Base-by-base conservation (phyloP, 1,140 invertebrate genomes). In the Episyrphus balteatus region DNA sequence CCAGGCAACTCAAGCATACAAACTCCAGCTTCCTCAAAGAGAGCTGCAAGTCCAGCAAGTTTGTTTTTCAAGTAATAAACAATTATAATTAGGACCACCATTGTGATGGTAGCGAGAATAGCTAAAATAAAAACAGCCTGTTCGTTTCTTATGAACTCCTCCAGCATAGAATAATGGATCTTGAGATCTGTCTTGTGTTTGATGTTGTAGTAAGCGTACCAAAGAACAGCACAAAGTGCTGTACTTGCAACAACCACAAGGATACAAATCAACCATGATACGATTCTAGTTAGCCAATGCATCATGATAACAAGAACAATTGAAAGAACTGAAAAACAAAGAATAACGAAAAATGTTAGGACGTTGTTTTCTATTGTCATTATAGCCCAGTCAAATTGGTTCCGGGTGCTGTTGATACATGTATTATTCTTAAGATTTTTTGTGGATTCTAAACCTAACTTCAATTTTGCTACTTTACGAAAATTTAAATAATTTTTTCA, bases 11-110 rank as follows among this genome's bases (percentile, higher is more conserved):
- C 80, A 42, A 80, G 78, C 34, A 96, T 73, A 61, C 89, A 93
- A 51, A 83, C 78, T 10, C 87, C 86, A 26, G 91, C 88, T 69
- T 95, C 91, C 57, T 82, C 80, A 58, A 95, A 95, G 13, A 97
- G 68, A 26, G 80, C 76, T 1, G 87, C 79, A 49, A 93, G 74
- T 54, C 92, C 83, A 19, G 77, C 75, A 2, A 94, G 79, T 51
- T 86, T 78, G 58, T 84, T 86, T 49, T 88, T 75, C 73, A 94
- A 79, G 40, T 86, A 80, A 51, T 84, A 75, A 11, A 92, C 75
- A 5, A 94, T 73, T 30, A 93, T 66, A 12, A 93, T 57, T 42
- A 96, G 69, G 47, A 93, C 80, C 5, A 69, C 61, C 63, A 68
- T 64, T 11, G 63, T 92, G 81, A 92, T 75, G 43, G 90, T 90